Evolutionary conservation across 2,797 vertebrate genomes (phyloP), one percentile per base, ranked within the genome.

Genomic region (Champsocephalus gunnari): DNA sequence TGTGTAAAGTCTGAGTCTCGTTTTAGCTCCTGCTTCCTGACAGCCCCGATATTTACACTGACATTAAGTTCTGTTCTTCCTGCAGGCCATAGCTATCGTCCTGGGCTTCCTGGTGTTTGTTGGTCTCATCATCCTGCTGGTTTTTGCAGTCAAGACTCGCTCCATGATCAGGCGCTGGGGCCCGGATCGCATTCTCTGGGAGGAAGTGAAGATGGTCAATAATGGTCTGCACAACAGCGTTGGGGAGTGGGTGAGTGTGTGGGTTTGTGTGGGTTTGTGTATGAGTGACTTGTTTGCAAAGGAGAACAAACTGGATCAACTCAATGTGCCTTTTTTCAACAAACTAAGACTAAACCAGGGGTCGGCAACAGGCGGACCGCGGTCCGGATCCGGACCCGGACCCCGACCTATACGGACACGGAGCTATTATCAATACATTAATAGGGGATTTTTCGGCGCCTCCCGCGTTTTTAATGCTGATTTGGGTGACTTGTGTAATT

Each of bases 71-170:
- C 14, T 60, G 2, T 63, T 41, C 3, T 73, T 62, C 57, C 56
- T 60, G 10, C 83, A 98, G 97, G 96, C 94, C 54, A 94, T 98
- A 69, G 97, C 97, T 4, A 95, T 98, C 24, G 94, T 98, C 9
- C 76, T 97, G 73, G 96, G 96, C 3, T 96, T 98, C 88, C 81
- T 97, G 84, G 92, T 97, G 56, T 89, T 93, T 10, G 66, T 97
- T 16, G 96, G 84, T 58, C 93, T 98, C 87, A 96, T 96, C 89
- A 94, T 98, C 86, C 92, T 98, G 43, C 93, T 97, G 81, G 96
- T 97, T 79, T 98, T 96, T 84, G 95, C 96, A 1, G 94, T 95
- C 60, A 97, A 92, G 90, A 96, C 96, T 34, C 94, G 97, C 69
- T 79, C 88, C 43, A 90, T 92, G 85, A 96, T 98, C 63, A 84